A percentile compares a stretch with the other conserved stretches of the same genome.
Evolutionary conservation across 2,113 vertebrate genomes (phyloP).

Genomic region (Erinaceus europaeus): DNA sequence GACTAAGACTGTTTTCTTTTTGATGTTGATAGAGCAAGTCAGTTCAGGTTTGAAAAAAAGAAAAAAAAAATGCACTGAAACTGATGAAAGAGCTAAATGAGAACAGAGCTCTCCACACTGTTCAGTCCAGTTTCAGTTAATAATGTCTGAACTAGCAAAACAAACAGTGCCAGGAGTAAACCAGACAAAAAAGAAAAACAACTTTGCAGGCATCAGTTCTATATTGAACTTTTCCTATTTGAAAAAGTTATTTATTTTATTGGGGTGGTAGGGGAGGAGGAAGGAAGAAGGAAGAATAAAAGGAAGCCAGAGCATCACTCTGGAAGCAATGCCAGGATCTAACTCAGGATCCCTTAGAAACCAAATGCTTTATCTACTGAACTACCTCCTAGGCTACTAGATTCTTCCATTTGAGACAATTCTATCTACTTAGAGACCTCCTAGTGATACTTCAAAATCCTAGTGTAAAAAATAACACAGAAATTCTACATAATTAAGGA

Average conservation of each 20-base stretch:
- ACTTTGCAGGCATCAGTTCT: not conserved
- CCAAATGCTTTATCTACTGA: no score
- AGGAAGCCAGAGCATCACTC: no score
- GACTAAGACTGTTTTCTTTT: not conserved
- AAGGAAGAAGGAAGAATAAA: no score
- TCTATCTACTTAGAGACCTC: not conserved
- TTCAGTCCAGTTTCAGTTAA: not conserved
- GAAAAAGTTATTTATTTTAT: no score
- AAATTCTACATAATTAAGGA: no score
- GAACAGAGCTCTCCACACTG: not conserved
- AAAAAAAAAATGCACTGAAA: not conserved
- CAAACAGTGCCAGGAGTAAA: not conserved
- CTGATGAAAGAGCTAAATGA: not conserved
- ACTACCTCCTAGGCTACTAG: no score
- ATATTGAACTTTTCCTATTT: not conserved
- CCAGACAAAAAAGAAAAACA: not conserved
- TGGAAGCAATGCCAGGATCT: no score
- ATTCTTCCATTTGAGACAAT: not conserved
- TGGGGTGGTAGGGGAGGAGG: no score
- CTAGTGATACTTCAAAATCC: not conserved
- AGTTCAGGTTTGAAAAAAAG: not conserved
- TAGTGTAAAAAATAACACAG: no score
- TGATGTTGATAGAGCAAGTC: not conserved
- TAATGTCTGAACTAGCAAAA: not conserved
- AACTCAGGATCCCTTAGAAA: no score